Evolutionary conservation across 2,888 invertebrate genomes (phyloP).

Genomic region (Drosophila paranaensis): DNA sequence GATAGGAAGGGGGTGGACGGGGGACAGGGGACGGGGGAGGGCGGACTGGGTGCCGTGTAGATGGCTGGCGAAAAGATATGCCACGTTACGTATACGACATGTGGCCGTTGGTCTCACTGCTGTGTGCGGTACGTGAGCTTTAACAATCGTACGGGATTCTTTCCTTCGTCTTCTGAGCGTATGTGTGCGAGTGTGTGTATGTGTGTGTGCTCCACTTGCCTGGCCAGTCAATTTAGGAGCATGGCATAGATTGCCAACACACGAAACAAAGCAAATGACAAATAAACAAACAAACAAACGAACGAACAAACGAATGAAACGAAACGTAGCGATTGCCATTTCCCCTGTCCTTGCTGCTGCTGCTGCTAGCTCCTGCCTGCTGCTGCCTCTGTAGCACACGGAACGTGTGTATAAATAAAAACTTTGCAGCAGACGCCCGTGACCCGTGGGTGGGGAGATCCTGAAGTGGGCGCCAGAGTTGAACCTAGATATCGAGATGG

Average conservation of each 20-base stretch:
- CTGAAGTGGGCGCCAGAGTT: constrained; percentile 3
- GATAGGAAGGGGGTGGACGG: constrained; percentile 6
- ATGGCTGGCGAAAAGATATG: constrained; percentile 62
- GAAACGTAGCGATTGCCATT: constrained; percentile 52
- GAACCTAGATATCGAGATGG: constrained; percentile 47
- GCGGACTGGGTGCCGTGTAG: neutral
- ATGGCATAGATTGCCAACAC: constrained; percentile 75
- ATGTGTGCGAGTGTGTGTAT: constrained; percentile 19
- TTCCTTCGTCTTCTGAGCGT: constrained; percentile 21
- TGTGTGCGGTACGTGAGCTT: constrained; percentile 74
- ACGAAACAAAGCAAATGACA: constrained; percentile 79
- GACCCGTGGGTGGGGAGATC: constrained; percentile 7
- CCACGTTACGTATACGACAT: constrained; percentile 77
- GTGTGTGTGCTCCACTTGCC: constrained; percentile 55
- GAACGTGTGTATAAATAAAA: constrained; percentile 77
- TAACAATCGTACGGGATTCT: constrained; percentile 73
- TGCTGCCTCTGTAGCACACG: constrained; percentile 54
- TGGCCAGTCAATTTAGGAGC: constrained; percentile 75
- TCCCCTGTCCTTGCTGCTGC: neutral
- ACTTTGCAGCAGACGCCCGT: constrained; percentile 67
- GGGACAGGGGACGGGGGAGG: neutral
- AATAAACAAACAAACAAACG: constrained; percentile 70
- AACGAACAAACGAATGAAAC: constrained; percentile 58
- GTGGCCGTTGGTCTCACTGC: constrained; percentile 52
- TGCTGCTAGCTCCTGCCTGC: constrained; percentile 16